A percentile compares a stretch with the other conserved stretches of the same genome.
Evolutionary conservation across 1,140 invertebrate species (phyloP).

Genomic region (Drosophila nikananu): DNA sequence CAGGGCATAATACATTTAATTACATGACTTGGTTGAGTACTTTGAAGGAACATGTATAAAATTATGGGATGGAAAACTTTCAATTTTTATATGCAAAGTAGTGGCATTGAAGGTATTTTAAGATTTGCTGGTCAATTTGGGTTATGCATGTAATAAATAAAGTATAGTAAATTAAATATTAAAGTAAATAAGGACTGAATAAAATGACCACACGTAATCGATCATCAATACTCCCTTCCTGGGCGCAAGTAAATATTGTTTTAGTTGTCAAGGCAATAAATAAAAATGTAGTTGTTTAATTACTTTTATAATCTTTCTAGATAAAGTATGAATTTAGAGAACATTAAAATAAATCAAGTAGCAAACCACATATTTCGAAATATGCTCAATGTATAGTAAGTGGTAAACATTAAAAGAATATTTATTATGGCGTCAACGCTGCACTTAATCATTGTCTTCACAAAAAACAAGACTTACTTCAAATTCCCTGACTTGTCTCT

Average conservation of each 20-base stretch:
- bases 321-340: too few species aligned
- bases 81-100: too few species aligned
- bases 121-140: not conserved
- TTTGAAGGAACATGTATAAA: not conserved
- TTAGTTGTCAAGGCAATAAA: not conserved
- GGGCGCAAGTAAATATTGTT: not conserved
- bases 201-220: not conserved
- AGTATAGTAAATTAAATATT: not conserved
- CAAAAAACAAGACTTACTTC: not conserved
- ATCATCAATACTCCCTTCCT: not conserved
- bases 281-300: not conserved
- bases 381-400: not conserved
- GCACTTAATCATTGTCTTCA: not conserved
- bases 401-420: not conserved
- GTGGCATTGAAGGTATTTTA: too few species aligned
- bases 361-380: not conserved
- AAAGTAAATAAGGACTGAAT: not conserved
- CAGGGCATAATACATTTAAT: not conserved
- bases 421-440: slow-evolving; percentile 4
- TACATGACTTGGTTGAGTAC: not conserved
- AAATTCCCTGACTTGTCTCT: slow-evolving; percentile 14
- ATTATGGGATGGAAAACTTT: too few species aligned
- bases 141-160: not conserved
- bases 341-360: too few species aligned
- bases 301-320: not conserved